Evolutionary conservation across 2,888 invertebrate genomes (phyloP), one percentile per base, ranked within the genome.

Genomic region (Synanthedon formicaeformis): DNA sequence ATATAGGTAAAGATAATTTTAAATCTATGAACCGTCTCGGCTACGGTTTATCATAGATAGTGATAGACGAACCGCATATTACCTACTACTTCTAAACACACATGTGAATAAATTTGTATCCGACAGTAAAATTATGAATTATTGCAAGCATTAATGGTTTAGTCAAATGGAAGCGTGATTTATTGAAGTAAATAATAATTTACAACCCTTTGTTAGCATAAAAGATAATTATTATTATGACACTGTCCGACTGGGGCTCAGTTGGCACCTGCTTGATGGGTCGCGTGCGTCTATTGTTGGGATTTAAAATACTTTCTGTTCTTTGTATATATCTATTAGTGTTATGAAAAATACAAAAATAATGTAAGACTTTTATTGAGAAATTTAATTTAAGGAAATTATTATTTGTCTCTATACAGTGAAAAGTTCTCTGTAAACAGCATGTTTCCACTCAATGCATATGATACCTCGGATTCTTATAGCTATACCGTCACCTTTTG

Each of bases 111-210:
- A 34, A 10, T 34, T 34, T 34, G 8, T 34, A 50, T 10, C 60
- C 71, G 77, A 80, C 78, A 75, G 70, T 73, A 75, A 82, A 76
- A 86, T 80, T 73, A 81, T 83, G 78, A 87, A 79, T 85, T 82
- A 85, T 85, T 71, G 75, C 72, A 71, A 71, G 57, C 72, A 74
- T 79, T 81, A 74, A 77, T 75, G 79, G 78, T 81, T 68, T 71
- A 78, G 69, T 66, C 75, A 77, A 80, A 81, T 71, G 66, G 67
- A 68, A 62, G 77, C 67, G 73, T 81, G 80, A 81, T 80, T 73
- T 77, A 78, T 78, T 78, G 85, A 75, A 3, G 79, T 76, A 83
- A 85, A 85, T 81, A 85, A 83, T 75, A 81, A 83, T 85, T 86
- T 81, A 79, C 80, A 84, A 84, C 83, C 85, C 85, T 81, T 83